These are phyloP conservation scores for Willowsia nigromaculata DNA, from an alignment of 2,888 invertebrate species.

Conservation along the genomic window DNA sequence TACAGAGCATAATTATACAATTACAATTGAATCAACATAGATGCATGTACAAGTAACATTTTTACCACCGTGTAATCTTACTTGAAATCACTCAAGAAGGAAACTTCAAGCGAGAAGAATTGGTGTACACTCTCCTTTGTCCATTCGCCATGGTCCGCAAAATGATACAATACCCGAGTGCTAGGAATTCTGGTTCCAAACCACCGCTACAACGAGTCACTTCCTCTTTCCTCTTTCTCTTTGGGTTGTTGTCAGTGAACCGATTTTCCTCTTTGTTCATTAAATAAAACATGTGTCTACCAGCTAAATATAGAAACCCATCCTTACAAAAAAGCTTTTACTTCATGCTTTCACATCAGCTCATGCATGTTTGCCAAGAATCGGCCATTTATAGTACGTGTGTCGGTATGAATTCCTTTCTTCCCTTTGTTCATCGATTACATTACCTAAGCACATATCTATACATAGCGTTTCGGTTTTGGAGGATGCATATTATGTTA, in stretches of 20 bases:
- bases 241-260: conserved; percentile 4
- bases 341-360: background rate
- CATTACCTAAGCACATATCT: no score
- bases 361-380: background rate
- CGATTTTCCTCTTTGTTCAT: conserved; percentile 34
- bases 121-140: no score
- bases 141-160: background rate
- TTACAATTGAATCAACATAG: no score
- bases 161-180: background rate
- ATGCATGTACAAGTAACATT: no score
- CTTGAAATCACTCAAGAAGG: no score
- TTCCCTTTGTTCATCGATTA: background rate
- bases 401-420: background rate
- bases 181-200: background rate
- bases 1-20: no score
- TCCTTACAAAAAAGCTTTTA: background rate
- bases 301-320: background rate
- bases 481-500: background rate
- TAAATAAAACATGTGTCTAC: conserved; percentile 8
- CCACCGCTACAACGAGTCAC: background rate
- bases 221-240: background rate
- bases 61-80: no score
- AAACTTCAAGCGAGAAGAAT: no score
- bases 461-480: background rate
- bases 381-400: no score